These are phyloP conservation scores for Drosophila pachea DNA, from an alignment of 1,140 invertebrate genomes.

Conservation along the genomic window DNA sequence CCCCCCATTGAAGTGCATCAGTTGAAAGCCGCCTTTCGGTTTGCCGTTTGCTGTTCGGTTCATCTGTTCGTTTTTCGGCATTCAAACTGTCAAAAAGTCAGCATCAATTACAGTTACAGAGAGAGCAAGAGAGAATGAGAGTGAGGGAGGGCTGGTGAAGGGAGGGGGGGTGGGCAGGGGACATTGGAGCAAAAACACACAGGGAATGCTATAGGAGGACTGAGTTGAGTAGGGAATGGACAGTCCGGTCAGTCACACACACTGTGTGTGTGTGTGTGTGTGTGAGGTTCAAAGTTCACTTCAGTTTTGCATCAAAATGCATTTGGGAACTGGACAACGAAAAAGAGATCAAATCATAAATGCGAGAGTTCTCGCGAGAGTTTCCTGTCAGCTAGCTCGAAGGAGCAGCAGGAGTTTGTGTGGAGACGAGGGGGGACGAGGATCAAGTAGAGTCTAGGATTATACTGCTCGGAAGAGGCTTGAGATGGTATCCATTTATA, in stretches of 20 bases:
- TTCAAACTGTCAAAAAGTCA: slow-evolving; percentile 78
- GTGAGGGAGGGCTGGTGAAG: too few species aligned
- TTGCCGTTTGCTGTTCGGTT: slow-evolving; percentile 22
- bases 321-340: slow-evolving; percentile 41
- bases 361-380: slow-evolving; percentile 23
- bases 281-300: slow-evolving; percentile 44
- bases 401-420: not conserved
- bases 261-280: not conserved
- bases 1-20: not conserved
- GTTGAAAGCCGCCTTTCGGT: not conserved
- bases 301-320: slow-evolving; percentile 74
- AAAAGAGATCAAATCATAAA: slow-evolving; percentile 23
- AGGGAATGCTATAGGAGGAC: slow-evolving; percentile 33
- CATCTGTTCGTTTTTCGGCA: slow-evolving; percentile 68
- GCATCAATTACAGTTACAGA: slow-evolving; percentile 73
- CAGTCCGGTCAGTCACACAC: not conserved
- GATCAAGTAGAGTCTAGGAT: too few species aligned
- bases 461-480: too few species aligned
- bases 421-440: too few species aligned
- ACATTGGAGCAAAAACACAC: slow-evolving; percentile 59
- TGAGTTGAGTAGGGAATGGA: not conserved
- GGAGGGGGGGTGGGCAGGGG: too few species aligned
- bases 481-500: too few species aligned
- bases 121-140: too few species aligned
- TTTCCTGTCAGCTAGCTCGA: not conserved